A percentile compares a stretch with the other conserved stretches of the same genome.
phyloP scores from a whole-genome alignment of 92 coral and sea anemone genomes.

The Epizoanthus ramosus region DNA sequence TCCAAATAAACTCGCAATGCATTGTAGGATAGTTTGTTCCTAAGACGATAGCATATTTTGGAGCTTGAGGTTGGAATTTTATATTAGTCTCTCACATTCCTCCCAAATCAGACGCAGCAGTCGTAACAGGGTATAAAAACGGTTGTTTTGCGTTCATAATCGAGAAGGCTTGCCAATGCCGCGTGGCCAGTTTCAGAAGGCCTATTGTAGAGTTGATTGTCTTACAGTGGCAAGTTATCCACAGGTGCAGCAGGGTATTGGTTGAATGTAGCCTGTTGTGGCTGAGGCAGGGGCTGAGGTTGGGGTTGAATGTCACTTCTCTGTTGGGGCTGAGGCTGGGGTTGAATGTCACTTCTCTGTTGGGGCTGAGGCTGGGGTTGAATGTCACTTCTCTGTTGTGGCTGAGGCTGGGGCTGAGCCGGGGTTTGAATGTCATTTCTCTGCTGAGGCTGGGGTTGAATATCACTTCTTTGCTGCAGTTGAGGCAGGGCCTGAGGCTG shows the following conservation, averaged over 20 bases:
- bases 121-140: too few relatives aligned
- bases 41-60: too few relatives aligned
- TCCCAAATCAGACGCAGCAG: too few relatives aligned
- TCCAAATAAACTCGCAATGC: too few relatives aligned
- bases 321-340: slow-evolving; percentile 14
- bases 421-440: too few relatives aligned
- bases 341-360: too few relatives aligned
- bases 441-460: slow-evolving; percentile 16
- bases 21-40: too few relatives aligned
- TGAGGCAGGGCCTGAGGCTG: slow-evolving; percentile 9
- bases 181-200: too few relatives aligned
- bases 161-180: too few relatives aligned
- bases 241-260: slow-evolving; percentile 40
- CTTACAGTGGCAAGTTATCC: slow-evolving; percentile 32
- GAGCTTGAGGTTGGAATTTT: too few relatives aligned
- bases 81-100: too few relatives aligned
- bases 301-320: slow-evolving; percentile 53
- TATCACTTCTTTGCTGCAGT: slow-evolving; percentile 27
- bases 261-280: slow-evolving; percentile 44
- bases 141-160: too few relatives aligned
- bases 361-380: slow-evolving; percentile 29
- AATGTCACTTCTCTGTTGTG: slow-evolving; percentile 54
- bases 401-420: neutral
- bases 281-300: slow-evolving; percentile 27
- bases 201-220: neutral